Evolutionary conservation across 2,797 vertebrate species (phyloP), one percentile per base, ranked within the genome.

Genomic region (Pampus argenteus): DNA sequence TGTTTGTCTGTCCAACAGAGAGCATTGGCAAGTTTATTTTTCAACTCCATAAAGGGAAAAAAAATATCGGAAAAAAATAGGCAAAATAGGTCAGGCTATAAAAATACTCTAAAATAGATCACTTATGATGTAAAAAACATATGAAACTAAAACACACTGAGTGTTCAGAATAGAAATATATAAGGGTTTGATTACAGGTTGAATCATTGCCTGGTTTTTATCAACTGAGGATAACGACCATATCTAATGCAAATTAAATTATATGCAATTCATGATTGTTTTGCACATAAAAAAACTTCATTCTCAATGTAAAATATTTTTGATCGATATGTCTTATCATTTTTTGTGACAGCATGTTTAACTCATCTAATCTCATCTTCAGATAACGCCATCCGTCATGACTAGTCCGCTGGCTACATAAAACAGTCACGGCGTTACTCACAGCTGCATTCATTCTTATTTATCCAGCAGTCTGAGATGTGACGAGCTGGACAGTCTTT

Each of bases 311-410:
- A 29, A 55, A 25, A 65, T n/a, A n/a, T n/a, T n/a, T n/a, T n/a
- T n/a, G n/a, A n/a, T n/a, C n/a, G n/a, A n/a, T n/a, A n/a, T n/a
- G 23, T 13, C 22, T 23, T 0, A 31, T 56, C 28, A 2, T 34
- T 66, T 23, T 26, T 9, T 23, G 23, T 23, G 45, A 65, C 25
- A n/a, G 40, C 60, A 22, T n/a, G 55, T 77, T 73, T 51, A 56
- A 66, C 60, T 47, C 8, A 49, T 40, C 40, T 74, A 29, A 58
- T 65, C 62, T 78, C 54, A 59, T 47, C 57, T 47, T 76, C 23
- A 58, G 58, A 66, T 49, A 50, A 65, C 66, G 54, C 22, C 70
- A 78, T 69, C 50, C 45, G 51, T 71, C 71, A n/a, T 67, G 55
- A 48, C 34, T 28, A 5, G 38, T 63, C 23, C 20, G 26, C 25